Evolutionary conservation across 2,113 vertebrate genomes (phyloP), one percentile per base, ranked within the genome.

Genomic region (Hystrix brachyura): DNA sequence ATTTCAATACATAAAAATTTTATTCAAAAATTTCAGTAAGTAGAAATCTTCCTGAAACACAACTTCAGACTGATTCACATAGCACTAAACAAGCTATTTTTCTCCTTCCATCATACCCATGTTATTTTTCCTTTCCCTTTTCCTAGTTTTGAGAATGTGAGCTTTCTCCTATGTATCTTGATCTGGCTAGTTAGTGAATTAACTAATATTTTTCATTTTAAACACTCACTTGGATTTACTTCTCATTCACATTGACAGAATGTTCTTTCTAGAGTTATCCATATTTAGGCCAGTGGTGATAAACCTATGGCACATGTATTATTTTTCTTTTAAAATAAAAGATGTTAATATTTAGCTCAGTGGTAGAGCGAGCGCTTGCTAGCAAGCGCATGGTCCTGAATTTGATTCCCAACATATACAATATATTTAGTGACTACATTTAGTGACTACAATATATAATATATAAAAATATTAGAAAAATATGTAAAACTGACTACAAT

Each of bases 181-280:
- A 89, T 72, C 46, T 89, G 18, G 29, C 25, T 84, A 94, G 55
- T 69, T 62, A 83, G 34, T 62, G 46, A 71, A 78, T 71, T 60
- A 91, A 91, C 12, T 92, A 86, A 53, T 57, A 79, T 32, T 51
- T 91, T 96, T 87, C 65, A 51, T 78, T 84, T 62, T 67, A 76
- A 91, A 67, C 34, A 81, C 59, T 29, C 25, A 53, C 64, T 55
- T 74, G n/a, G 53, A 87, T 11, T 69, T 80, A 80, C 7, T 87
- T 89, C 29, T 88, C 34, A 51, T 5, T 89, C 43, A 38, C 25
- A 34, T 8, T 82, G 43, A 71, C 64, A 78, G 81, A 81, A 64
- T 67, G 8, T 93, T 87, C 48, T 34, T 85, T 90, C 62, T 21
- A 79, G 21, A 92, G 3, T 78, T 78, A 51, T 29, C 46, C 29